These are phyloP conservation scores for Hypomesus transpacificus DNA, from an alignment of 2,113 vertebrate species.

Conservation along the genomic window DNA sequence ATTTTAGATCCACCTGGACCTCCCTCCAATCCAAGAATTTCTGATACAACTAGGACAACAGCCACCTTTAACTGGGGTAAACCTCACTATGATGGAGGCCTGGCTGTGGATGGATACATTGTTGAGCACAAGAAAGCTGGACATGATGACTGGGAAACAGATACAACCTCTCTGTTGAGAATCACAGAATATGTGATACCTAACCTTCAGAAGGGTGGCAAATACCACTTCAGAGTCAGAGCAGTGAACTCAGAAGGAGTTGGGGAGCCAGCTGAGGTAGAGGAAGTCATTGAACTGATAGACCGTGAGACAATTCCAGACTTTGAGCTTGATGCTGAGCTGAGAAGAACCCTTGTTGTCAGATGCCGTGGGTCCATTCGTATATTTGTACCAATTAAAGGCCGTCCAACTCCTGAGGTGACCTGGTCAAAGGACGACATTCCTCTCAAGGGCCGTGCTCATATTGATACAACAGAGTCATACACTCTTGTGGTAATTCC, in stretches of 20 bases:
- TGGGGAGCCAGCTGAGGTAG: slow-evolving; percentile 87
- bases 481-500: slow-evolving; percentile 91
- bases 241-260: slow-evolving; percentile 91
- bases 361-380: slow-evolving; percentile 89
- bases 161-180: slow-evolving; percentile 82
- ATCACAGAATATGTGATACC: slow-evolving; percentile 88
- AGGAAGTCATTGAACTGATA: slow-evolving; percentile 82
- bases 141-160: slow-evolving; percentile 90
- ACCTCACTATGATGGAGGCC: slow-evolving; percentile 95
- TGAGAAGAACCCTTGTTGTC: slow-evolving; percentile 93
- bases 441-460: slow-evolving; percentile 87
- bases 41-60: slow-evolving; percentile 93
- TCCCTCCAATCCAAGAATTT: slow-evolving; percentile 89
- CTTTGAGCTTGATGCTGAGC: slow-evolving; percentile 95
- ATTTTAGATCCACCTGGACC: slow-evolving; percentile 92
- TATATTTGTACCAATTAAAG: slow-evolving; percentile 93
- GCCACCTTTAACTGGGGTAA: slow-evolving; percentile 89
- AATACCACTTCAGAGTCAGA: slow-evolving; percentile 91
- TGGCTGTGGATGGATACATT: slow-evolving; percentile 89
- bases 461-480: slow-evolving; percentile 94
- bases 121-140: slow-evolving; percentile 96
- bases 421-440: slow-evolving; percentile 92
- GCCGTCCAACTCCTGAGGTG: slow-evolving; percentile 89
- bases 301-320: slow-evolving; percentile 89
- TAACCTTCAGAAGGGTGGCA: slow-evolving; percentile 87